A percentile compares a stretch with the other conserved stretches of the same genome.
phyloP scores from a whole-genome alignment of 2,113 vertebrate species.

The Actenoides hombroni region DNA sequence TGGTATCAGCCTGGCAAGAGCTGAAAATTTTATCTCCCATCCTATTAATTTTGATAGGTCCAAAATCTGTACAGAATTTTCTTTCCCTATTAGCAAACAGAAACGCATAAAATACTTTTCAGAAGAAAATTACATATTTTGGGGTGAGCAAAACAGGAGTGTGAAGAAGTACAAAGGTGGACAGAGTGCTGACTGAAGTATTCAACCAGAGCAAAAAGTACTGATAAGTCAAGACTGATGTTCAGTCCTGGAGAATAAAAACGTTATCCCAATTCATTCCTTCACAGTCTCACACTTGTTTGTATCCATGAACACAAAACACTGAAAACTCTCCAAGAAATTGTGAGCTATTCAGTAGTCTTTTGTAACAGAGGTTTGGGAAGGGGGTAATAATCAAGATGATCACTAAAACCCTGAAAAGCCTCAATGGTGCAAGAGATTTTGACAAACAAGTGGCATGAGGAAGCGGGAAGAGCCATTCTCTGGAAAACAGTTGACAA shows the following conservation, averaged over 20 bases:
- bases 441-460: not conserved
- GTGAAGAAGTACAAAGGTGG: not conserved
- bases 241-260: not conserved
- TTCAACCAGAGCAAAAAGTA: not conserved
- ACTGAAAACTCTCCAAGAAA: not conserved
- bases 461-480: not conserved
- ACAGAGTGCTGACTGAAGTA: not conserved
- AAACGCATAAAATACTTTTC: not conserved
- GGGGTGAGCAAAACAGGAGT: not conserved
- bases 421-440: not conserved
- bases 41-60: not conserved
- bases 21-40: not conserved
- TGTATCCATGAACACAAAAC: not conserved
- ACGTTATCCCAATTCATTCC: not conserved
- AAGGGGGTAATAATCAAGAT: not conserved
- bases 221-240: not conserved
- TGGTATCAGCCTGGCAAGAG: not conserved
- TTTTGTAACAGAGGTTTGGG: not conserved
- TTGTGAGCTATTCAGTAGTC: not conserved
- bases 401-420: not conserved
- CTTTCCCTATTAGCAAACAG: not conserved
- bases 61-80: not conserved
- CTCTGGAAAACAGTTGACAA: not conserved
- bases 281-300: not conserved
- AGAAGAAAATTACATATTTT: not conserved